phyloP scores from a whole-genome alignment of 2,888 invertebrate genomes.

The Dicycla oo region DNA sequence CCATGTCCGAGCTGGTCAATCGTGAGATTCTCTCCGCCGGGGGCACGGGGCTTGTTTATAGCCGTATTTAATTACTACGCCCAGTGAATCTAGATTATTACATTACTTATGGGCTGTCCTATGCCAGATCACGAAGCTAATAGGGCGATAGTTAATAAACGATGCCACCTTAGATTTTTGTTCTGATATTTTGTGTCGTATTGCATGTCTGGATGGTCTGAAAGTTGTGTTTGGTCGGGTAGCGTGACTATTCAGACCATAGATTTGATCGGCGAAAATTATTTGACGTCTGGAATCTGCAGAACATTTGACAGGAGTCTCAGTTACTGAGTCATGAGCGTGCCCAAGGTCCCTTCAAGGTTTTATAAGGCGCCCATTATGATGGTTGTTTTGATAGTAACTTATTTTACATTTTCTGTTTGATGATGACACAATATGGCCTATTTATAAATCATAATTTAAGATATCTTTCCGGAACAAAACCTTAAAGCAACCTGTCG shows the following conservation, averaged over 20 bases:
- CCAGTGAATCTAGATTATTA: constrained; percentile 66
- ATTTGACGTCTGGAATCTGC: not conserved
- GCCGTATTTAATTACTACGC: constrained; percentile 66
- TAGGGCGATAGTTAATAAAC: constrained; percentile 53
- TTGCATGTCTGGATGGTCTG: not conserved
- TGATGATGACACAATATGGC: no score
- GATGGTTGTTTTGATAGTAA: no score
- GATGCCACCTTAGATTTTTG: constrained; percentile 47
- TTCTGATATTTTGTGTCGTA: constrained; percentile 35
- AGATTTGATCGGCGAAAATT: not conserved
- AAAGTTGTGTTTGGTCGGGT: not conserved
- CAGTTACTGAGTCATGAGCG: no score
- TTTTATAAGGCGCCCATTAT: no score
- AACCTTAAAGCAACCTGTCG: no score
- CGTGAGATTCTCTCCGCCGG: constrained; percentile 55
- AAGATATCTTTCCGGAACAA: no score
- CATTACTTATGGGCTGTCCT: constrained; percentile 62
- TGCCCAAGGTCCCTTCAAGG: no score
- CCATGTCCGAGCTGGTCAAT: constrained; percentile 32
- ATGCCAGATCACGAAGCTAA: constrained; percentile 62
- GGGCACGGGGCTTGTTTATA: constrained; percentile 59
- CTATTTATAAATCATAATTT: no score
- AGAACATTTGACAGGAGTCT: not conserved
- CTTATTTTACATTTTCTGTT: no score
- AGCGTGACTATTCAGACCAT: constrained; percentile 18